A percentile compares a stretch with the other conserved stretches of the same genome.
phyloP scores from a whole-genome alignment of 2,797 vertebrate genomes.

The Enteromius afrohamiltoni region DNA sequence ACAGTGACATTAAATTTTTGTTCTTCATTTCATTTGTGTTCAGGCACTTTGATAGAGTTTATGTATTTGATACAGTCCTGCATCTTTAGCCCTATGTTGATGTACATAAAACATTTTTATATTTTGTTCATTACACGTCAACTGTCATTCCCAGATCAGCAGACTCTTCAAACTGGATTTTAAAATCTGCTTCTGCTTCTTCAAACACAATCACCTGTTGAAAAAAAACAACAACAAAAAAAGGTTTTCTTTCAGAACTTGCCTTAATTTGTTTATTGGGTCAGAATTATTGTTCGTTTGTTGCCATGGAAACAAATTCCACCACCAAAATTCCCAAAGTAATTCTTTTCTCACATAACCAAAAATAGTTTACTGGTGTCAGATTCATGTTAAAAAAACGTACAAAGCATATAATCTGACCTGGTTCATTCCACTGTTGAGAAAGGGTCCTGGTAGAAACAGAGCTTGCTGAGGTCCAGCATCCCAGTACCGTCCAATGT shows the following conservation, averaged over 20 bases:
- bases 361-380: background rate
- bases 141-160: conserved; percentile 87
- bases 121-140: conserved; percentile 79
- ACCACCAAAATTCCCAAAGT: background rate
- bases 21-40: background rate
- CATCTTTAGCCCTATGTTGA: background rate
- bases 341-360: background rate
- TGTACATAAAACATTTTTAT: background rate
- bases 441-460: conserved; percentile 88
- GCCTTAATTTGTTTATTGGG: background rate
- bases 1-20: background rate
- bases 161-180: conserved; percentile 82
- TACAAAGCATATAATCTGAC: conserved; percentile 66
- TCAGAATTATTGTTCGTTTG: background rate
- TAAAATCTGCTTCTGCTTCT: conserved; percentile 83
- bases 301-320: background rate
- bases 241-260: too few relatives aligned
- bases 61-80: background rate
- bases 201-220: conserved; percentile 89
- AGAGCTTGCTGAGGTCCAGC: conserved; percentile 92
- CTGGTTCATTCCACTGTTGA: conserved; percentile 88
- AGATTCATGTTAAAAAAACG: background rate
- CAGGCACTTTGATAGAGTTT: background rate
- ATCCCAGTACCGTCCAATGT: conserved; percentile 94
- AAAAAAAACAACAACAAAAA: background rate